Base-by-base conservation (phyloP, 2,888 invertebrate species). In the Crepidodera aurea region DNA sequence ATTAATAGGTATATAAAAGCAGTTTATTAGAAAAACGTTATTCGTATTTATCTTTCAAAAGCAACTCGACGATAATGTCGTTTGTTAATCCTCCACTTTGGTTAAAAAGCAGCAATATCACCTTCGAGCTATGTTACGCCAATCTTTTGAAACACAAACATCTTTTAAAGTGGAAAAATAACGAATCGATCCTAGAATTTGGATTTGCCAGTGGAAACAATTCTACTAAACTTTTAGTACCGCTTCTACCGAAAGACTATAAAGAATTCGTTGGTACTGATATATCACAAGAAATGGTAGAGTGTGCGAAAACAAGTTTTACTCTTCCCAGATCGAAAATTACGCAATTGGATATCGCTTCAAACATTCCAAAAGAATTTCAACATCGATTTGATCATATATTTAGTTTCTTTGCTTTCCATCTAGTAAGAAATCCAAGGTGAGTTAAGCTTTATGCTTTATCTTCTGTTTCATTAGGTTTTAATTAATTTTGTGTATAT, bases 121-220 rank as follows among this genome's bases (percentile, higher is more conserved):
- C 39, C 12, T 13, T 18, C 0, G 4, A 19, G 1, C 10, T 34
- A 1, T 51, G 51, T 16, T 29, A 13, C 13, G 12, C 34, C 2
- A 19, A 34, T 15, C 29, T 92, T 44, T 84, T 88, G 29, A 87
- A 90, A 72, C 90, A 87, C 74, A 79, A 84, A 2, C 77, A 81
- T 6, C 80, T 32, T 13, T 16, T 64, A 13, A 37, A 57, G 37
- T 64, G 64, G 64, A 60, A 60, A 8, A 81, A 81, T 51, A 83
- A 82, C 0, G 84, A 84, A 53, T 78, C 79, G 10, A 77, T 88
- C 29, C 72, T 90, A 57, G 92, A 93, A 72, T 84, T 92, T 42
- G 92, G 92, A 0, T 90, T 89, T 63, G 92, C 91, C 0, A 88
- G 89, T 34, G 91, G 91, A 0, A 86, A 87, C 71, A 88, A 91